A percentile compares a stretch with the other conserved stretches of the same genome.
Conservation (phyloP, 2,797 vertebrate species). For the Sebastes iracundus region DNA sequence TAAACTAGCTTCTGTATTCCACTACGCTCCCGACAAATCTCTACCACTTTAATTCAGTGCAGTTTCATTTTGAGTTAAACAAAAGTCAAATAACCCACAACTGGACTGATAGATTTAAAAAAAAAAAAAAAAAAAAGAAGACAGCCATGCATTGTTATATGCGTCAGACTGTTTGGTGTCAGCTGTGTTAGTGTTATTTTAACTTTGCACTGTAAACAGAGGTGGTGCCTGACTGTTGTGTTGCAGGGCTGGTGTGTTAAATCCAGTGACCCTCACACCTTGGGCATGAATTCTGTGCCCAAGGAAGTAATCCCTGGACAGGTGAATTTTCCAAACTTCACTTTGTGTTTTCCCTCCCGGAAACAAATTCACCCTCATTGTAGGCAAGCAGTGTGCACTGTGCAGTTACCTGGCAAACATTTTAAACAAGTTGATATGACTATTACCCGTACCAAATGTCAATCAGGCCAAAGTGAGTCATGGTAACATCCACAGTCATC, state of each 20-base stretch:
- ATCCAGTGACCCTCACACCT: conserved; percentile 82
- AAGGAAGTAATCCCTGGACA: conserved; percentile 89
- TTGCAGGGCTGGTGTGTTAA: conserved; percentile 90
- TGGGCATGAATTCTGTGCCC: conserved; percentile 84
- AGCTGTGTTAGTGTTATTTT: neutral
- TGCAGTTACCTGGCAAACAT: neutral
- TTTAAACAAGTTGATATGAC: neutral
- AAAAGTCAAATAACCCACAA: neutral
- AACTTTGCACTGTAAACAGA: conserved; percentile 30
- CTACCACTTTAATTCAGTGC: neutral
- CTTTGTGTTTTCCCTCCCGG: conserved; percentile 1
- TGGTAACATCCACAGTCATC: neutral
- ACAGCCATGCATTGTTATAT: neutral
- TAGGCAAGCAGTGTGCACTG: neutral
- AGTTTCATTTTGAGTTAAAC: neutral
- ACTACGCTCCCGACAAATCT: neutral
- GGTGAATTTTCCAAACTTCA: conserved; percentile 72
- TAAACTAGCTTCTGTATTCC: conserved; percentile 30
- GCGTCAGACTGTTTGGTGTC: neutral
- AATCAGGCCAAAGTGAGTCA: neutral
- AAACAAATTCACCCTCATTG: neutral
- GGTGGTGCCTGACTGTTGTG: conserved; percentile 72
- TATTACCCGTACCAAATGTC: neutral
- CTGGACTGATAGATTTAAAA: neutral
- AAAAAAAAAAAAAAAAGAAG: neutral